Percentiles rank a stretch among this genome's conserved stretches.
Evolutionary conservation across 2,113 vertebrate genomes (phyloP).

Genomic region (Cyrtonyx montezumae): DNA sequence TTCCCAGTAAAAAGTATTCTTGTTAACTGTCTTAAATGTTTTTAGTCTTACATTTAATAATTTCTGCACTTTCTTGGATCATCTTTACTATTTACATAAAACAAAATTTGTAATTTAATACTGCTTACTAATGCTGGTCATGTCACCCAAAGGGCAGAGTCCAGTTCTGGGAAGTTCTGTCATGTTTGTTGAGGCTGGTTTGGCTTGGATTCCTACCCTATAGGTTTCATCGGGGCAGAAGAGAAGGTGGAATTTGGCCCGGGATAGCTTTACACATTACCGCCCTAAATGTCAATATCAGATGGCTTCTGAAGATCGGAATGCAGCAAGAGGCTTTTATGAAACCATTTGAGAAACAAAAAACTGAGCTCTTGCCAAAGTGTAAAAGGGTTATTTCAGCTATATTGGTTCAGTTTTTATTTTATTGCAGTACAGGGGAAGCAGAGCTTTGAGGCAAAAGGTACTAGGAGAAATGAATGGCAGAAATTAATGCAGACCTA

Average conservation of each 20-base stretch:
- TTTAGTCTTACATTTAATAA: neutral
- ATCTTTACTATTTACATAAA: neutral
- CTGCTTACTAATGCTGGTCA: neutral
- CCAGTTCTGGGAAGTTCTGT: neutral
- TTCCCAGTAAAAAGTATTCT: neutral
- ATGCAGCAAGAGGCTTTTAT: neutral
- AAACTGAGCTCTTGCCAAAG: neutral
- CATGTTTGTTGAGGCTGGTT: neutral
- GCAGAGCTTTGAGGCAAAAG: neutral
- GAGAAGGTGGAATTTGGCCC: neutral
- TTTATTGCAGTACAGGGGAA: neutral
- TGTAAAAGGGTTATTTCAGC: neutral
- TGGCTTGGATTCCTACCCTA: neutral
- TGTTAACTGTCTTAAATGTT: neutral
- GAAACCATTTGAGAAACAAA: constrained; percentile 7
- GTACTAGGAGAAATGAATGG: neutral
- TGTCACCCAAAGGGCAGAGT: neutral
- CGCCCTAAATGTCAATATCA: neutral
- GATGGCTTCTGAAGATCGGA: neutral
- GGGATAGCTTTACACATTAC: neutral
- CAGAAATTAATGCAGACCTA: neutral
- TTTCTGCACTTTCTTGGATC: neutral
- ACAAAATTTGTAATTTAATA: neutral
- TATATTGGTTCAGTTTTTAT: neutral
- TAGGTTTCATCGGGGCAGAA: neutral